phyloP scores from a whole-genome alignment of 2,888 invertebrate genomes.

The Temnothorax unifasciatus region DNA sequence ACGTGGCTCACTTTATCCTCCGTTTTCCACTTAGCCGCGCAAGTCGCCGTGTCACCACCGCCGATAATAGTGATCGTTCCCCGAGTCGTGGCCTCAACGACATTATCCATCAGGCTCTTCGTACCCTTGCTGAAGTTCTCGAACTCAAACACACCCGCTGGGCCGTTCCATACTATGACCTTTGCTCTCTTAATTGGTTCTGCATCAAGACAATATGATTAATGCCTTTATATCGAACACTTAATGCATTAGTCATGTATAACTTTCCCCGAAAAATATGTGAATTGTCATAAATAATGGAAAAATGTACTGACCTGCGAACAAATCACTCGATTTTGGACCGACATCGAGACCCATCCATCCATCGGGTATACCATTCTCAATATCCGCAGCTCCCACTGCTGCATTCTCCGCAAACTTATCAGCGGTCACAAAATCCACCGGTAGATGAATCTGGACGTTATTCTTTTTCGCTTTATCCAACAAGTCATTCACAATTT shows the following conservation, averaged over 20 bases:
- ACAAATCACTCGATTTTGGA: constrained; percentile 93
- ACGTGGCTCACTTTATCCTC: constrained; percentile 98
- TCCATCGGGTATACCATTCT: constrained; percentile 95
- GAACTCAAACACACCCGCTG: constrained; percentile 99
- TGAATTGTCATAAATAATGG: background rate
- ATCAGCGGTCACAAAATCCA: constrained; percentile 97
- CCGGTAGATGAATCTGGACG: constrained; percentile 97
- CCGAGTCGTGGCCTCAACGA: constrained; percentile 94
- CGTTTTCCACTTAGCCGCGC: constrained; percentile 98
- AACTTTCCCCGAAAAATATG: background rate
- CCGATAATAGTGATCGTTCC: constrained; percentile 97
- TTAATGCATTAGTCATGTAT: background rate
- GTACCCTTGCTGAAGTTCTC: constrained; percentile 97
- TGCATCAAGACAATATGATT: constrained; percentile 55
- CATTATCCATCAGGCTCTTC: constrained; percentile 96
- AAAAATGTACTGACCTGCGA: constrained; percentile 86
- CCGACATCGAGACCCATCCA: constrained; percentile 99
- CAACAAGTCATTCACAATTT: constrained; percentile 95
- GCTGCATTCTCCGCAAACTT: constrained; percentile 98
- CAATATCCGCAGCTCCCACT: constrained; percentile 92
- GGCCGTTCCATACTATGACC: constrained; percentile 99
- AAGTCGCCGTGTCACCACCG: constrained; percentile 98
- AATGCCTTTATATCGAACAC: background rate
- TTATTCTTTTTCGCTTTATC: constrained; percentile 97
- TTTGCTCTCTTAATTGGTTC: constrained; percentile 96